Evolutionary conservation across 1,140 invertebrate species (phyloP).

Genomic region (Pogonomyrmex barbatus): DNA sequence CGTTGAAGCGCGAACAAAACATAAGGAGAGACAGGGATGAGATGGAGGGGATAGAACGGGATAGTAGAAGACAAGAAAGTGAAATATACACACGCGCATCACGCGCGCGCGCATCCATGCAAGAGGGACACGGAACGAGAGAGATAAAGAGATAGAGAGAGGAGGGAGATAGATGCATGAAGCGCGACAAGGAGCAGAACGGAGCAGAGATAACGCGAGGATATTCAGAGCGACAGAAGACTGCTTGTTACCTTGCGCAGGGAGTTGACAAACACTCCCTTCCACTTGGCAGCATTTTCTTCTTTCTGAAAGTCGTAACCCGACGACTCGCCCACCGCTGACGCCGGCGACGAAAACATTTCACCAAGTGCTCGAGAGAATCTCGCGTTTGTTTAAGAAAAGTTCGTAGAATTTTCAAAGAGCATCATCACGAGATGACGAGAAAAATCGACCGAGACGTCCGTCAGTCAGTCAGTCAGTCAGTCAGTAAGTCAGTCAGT

Average conservation of each 20-base stretch:
- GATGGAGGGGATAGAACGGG: slow-evolving; percentile 36
- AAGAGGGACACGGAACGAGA: not conserved
- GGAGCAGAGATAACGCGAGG: slow-evolving; percentile 16
- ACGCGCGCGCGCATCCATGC: too few relatives aligned
- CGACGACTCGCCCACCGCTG: slow-evolving; percentile 87
- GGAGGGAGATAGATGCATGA: not conserved
- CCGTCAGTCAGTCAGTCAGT: slow-evolving; percentile 14
- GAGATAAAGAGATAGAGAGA: not conserved
- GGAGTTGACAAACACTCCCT: slow-evolving; percentile 93
- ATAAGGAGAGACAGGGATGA: not conserved
- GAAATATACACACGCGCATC: not conserved
- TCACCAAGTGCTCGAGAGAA: slow-evolving; percentile 75
- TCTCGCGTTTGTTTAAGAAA: slow-evolving; percentile 45
- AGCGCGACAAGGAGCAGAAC: not conserved
- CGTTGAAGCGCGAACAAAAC: slow-evolving; percentile 33
- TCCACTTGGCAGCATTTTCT: slow-evolving; percentile 96
- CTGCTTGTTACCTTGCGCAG: slow-evolving; percentile 89
- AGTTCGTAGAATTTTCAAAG: slow-evolving; percentile 67
- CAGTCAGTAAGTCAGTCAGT: too few relatives aligned
- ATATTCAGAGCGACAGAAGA: slow-evolving; percentile 34
- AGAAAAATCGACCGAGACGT: slow-evolving; percentile 70
- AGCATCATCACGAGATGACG: slow-evolving; percentile 65
- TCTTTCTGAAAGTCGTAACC: slow-evolving; percentile 95
- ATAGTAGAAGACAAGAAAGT: slow-evolving; percentile 44
- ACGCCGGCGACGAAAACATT: slow-evolving; percentile 87